These are phyloP conservation scores for Arbacia lixula DNA, from an alignment of 53 echinoderm and acorn worm species.

Conservation along the genomic window DNA sequence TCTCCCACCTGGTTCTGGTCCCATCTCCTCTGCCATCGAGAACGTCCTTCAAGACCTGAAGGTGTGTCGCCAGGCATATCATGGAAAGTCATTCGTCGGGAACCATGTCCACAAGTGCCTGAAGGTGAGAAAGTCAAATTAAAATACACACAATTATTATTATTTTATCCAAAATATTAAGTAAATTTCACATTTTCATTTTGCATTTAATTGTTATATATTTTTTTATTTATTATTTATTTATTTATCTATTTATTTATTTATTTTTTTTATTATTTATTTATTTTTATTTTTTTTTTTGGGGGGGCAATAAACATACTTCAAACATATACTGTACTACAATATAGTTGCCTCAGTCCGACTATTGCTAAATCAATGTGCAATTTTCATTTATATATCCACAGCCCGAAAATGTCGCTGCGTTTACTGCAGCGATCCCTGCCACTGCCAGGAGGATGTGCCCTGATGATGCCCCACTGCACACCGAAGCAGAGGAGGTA, in stretches of 20 bases:
- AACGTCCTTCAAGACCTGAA: conserved; percentile 30
- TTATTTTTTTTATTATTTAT: no score
- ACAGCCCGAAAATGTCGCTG: conserved; percentile 12
- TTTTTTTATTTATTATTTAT: no score
- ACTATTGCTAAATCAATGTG: not conserved
- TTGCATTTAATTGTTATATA: no score
- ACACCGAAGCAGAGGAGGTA: not conserved
- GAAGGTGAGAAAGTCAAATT: conserved; percentile 36
- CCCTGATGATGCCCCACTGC: not conserved
- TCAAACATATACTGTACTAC: not conserved
- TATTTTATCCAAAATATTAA: not conserved
- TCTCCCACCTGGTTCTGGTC: conserved; percentile 35
- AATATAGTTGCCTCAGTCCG: not conserved
- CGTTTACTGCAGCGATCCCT: not conserved
- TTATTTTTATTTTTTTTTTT: no score
- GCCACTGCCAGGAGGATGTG: not conserved
- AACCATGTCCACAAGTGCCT: conserved; percentile 78
- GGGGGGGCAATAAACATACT: no score
- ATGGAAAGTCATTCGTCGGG: conserved; percentile 59
- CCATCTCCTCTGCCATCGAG: conserved; percentile 33
- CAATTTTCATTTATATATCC: not conserved
- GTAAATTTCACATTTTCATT: no score
- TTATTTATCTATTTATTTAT: no score
- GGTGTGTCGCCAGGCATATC: conserved; percentile 67
- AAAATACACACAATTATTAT: not conserved